These are phyloP conservation scores for Saturnia japonica DNA, from an alignment of 2,888 invertebrate species.

Conservation along the genomic window DNA sequence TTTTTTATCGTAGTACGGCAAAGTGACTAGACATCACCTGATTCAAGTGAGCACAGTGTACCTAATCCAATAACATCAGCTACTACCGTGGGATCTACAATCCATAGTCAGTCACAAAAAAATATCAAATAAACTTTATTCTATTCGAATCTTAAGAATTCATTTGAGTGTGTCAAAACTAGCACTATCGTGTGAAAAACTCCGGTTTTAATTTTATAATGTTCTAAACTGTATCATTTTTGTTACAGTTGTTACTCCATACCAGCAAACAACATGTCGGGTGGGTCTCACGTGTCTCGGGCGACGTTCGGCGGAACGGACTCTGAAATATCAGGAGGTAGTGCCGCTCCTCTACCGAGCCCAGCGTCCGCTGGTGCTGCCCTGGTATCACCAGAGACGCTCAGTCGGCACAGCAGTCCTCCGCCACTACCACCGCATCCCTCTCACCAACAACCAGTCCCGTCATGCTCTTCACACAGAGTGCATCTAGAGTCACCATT, in stretches of 20 bases:
- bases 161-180: background rate
- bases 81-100: no score
- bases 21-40: no score
- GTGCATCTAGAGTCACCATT: conserved; percentile 81
- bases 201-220: background rate
- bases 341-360: conserved; percentile 85
- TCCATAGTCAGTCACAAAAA: no score
- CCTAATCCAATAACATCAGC: no score
- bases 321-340: conserved; percentile 74
- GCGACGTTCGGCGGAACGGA: conserved; percentile 71
- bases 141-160: background rate
- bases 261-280: conserved; percentile 84
- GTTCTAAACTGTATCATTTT: background rate
- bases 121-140: no score
- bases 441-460: conserved; percentile 73
- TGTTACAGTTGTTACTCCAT: conserved; percentile 82
- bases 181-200: background rate
- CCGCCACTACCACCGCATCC: conserved; percentile 81
- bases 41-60: no score
- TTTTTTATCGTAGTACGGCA: no score
- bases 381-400: conserved; percentile 88
- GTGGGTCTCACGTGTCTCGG: conserved; percentile 82
- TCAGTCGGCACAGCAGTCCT: conserved; percentile 84
- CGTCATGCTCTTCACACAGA: conserved; percentile 78
- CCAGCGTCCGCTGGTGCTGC: conserved; percentile 88